phyloP scores from a whole-genome alignment of 1,140 invertebrate genomes.

The Stegodyphus mimosarum region DNA sequence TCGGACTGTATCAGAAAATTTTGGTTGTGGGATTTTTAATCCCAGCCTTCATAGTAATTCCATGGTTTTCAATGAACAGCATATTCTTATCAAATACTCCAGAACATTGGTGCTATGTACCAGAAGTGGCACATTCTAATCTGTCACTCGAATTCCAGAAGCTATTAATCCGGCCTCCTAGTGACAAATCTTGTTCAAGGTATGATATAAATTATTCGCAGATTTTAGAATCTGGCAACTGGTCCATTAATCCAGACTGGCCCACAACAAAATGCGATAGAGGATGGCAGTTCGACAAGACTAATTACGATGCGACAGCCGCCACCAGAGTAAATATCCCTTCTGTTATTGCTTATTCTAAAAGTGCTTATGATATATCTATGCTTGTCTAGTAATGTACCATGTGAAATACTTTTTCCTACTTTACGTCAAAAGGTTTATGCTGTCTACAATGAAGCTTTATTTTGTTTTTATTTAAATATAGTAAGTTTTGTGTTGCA shows the following conservation, averaged over 20 bases:
- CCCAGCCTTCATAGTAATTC: constrained; percentile 43
- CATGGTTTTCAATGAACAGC: constrained; percentile 67
- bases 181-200: constrained; percentile 3
- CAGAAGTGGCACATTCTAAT: constrained; percentile 69
- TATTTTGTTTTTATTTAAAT: too few relatives aligned
- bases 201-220: constrained; percentile 19
- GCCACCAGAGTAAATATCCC: constrained; percentile 12
- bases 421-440: too few relatives aligned
- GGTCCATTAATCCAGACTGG: background rate
- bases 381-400: too few relatives aligned
- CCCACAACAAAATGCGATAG: constrained; percentile 6
- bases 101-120: constrained; percentile 73
- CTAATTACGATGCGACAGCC: constrained; percentile 34
- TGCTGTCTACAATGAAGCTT: too few relatives aligned
- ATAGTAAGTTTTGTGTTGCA: too few relatives aligned
- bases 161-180: constrained; percentile 28
- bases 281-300: constrained; percentile 27
- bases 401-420: too few relatives aligned
- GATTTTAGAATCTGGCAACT: constrained; percentile 9
- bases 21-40: constrained; percentile 51
- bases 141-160: constrained; percentile 66
- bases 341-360: too few relatives aligned
- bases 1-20: constrained; percentile 73
- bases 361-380: too few relatives aligned
- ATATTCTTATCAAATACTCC: constrained; percentile 71